These are phyloP conservation scores for Hapalemur alaotrensis DNA, from an alignment of 2,797 vertebrate species.

Conservation along the genomic window DNA sequence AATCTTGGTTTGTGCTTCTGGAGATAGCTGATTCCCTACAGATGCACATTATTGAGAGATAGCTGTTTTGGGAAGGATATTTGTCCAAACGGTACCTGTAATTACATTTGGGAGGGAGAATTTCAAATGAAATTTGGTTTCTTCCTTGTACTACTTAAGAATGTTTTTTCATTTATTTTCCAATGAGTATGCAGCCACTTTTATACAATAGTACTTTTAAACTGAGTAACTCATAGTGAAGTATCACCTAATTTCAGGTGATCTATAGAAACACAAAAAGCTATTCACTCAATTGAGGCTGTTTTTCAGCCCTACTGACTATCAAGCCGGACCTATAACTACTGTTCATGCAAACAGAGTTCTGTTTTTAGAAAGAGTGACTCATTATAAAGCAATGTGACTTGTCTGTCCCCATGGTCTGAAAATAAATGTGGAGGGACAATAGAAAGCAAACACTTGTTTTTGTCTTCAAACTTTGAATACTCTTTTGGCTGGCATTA, in stretches of 20 bases:
- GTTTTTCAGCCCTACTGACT: conserved; percentile 38
- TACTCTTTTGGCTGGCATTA: conserved; percentile 4
- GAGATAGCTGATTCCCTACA: neutral
- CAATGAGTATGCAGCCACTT: neutral
- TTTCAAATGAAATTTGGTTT: neutral
- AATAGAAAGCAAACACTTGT: conserved; percentile 20
- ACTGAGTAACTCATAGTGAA: neutral
- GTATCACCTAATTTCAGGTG: neutral
- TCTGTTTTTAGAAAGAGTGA: conserved; percentile 58
- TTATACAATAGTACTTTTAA: neutral
- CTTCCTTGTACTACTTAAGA: neutral
- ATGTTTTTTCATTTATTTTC: neutral
- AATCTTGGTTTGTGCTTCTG: neutral
- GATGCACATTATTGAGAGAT: neutral
- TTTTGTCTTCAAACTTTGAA: conserved; percentile 58
- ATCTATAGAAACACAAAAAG: neutral
- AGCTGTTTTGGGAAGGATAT: neutral
- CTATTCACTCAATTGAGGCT: neutral
- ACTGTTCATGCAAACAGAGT: conserved; percentile 48
- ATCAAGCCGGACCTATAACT: neutral
- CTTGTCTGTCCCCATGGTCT: neutral
- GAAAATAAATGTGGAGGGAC: conserved; percentile 52
- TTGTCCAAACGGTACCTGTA: neutral
- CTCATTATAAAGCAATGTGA: conserved; percentile 25
- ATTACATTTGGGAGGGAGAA: neutral